Percentiles rank a stretch among this genome's conserved stretches.
Conservation (phyloP, 2,113 vertebrate species). For the human (Homo sapiens) region DNA sequence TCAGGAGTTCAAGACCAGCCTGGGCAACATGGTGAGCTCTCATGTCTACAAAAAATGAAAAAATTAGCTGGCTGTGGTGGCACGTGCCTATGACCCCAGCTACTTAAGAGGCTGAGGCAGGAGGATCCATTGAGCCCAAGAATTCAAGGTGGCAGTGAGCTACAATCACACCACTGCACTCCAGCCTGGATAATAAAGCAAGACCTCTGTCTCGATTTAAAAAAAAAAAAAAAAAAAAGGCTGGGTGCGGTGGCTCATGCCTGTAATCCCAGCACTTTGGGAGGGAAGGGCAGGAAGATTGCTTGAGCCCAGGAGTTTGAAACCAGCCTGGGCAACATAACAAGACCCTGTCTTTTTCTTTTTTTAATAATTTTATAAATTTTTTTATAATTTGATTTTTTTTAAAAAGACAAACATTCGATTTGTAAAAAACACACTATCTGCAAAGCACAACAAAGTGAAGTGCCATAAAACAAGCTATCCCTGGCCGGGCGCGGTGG, state of each 20-base stretch:
- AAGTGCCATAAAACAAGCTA: background rate
- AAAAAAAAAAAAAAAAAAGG: too few relatives aligned
- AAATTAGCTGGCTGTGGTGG: background rate
- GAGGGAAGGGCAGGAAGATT: background rate
- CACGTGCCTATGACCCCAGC: too few relatives aligned
- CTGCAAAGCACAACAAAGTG: background rate
- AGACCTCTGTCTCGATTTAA: too few relatives aligned
- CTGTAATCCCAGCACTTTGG: background rate
- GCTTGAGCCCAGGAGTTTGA: background rate
- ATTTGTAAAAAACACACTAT: background rate
- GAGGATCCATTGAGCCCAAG: too few relatives aligned
- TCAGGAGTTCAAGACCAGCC: too few relatives aligned
- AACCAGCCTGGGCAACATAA: background rate
- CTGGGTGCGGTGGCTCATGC: too few relatives aligned
- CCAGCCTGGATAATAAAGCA: too few relatives aligned
- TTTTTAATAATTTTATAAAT: too few relatives aligned
- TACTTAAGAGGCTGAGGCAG: too few relatives aligned
- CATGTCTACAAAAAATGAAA: background rate
- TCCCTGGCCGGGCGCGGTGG: background rate
- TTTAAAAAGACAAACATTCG: background rate
- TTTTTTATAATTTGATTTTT: too few relatives aligned
- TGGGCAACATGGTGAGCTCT: background rate
- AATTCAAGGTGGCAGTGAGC: too few relatives aligned
- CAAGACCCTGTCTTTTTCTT: background rate
- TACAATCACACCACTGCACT: too few relatives aligned